Base-by-base conservation (phyloP, 2,888 invertebrate species). In the Dioctria rufipes region DNA sequence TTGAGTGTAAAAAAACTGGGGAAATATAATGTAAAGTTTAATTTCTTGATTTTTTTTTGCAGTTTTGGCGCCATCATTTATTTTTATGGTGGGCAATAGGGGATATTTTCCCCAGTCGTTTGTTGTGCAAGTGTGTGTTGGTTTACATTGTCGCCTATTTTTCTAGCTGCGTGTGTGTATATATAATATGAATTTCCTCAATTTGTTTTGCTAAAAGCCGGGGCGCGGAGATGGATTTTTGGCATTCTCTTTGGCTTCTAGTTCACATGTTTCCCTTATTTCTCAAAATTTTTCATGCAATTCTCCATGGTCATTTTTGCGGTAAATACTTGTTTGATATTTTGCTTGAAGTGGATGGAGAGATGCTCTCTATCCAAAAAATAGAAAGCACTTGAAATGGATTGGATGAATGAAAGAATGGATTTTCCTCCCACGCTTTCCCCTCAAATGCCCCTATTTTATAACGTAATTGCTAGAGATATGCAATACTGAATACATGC, bases 271-370 rank as follows among this genome's bases (percentile, higher is more conserved):
- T 37, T 43, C 58, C 9, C 58, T 54, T 65, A 54, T 78, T 73
- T 78, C 58, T 46, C 51, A 25, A 46, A 46, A 46, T 46, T 8
- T 51, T 75, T 13, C 40, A 25, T 25, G 25, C 25, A 25, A 25
- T 25, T 25, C 25, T 25, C 25, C 25, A 25, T 25, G 25, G 25
- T 25, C 25, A 25, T 61, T 49, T 40, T 58, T n/a, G 42, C 51
- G 51, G 40, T 13, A 80, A 63, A 60, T 60, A 75, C 73, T 75
- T 75, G 73, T 81, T 71, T 79, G 73, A 71, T 73, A 63, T 77
- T 37, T 13, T 51, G 40, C 61, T 71, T 37, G 60, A 37, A 25
- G 60, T 43, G 63, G 66, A 43, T 60, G 63, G 75, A 58, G 11
- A 25, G 58, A 25, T 25, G 63, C 46, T 37, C 13, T 9, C 46